Evolutionary conservation across 2,113 vertebrate species (phyloP).

Genomic region (Zosterops pallidus): DNA sequence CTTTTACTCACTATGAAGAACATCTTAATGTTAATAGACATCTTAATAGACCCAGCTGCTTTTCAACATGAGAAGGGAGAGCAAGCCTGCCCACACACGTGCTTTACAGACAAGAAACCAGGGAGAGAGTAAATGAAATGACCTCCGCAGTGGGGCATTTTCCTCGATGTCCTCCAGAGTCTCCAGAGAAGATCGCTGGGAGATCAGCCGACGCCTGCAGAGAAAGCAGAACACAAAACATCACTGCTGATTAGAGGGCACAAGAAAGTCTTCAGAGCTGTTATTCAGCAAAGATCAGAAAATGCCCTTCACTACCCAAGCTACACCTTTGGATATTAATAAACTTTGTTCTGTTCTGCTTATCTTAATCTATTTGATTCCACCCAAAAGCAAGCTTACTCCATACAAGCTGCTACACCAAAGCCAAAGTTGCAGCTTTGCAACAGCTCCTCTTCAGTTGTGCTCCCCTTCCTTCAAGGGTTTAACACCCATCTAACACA

Average conservation of each 20-base stretch:
- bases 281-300: background rate
- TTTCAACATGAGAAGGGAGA: background rate
- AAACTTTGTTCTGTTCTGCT: background rate
- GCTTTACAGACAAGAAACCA: background rate
- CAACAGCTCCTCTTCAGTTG: background rate
- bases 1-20: background rate
- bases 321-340: background rate
- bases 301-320: rapidly evolving
- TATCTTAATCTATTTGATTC: background rate
- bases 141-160: constrained; percentile 96
- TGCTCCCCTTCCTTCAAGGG: background rate
- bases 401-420: background rate
- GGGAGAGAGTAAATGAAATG: constrained; percentile 5
- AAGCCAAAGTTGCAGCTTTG: background rate
- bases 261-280: background rate
- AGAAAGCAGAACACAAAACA: constrained; percentile 4
- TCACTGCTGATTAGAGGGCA: background rate
- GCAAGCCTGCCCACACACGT: background rate
- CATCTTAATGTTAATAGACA: background rate
- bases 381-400: background rate
- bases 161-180: constrained; percentile 99
- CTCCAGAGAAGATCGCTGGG: constrained; percentile 96
- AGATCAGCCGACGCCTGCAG: constrained; percentile 91
- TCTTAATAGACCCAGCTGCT: background rate
- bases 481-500: background rate